Percentiles rank a stretch among this genome's conserved stretches.
phyloP scores from a whole-genome alignment of 2,888 invertebrate genomes.

The Eristalinus sepulchralis region DNA sequence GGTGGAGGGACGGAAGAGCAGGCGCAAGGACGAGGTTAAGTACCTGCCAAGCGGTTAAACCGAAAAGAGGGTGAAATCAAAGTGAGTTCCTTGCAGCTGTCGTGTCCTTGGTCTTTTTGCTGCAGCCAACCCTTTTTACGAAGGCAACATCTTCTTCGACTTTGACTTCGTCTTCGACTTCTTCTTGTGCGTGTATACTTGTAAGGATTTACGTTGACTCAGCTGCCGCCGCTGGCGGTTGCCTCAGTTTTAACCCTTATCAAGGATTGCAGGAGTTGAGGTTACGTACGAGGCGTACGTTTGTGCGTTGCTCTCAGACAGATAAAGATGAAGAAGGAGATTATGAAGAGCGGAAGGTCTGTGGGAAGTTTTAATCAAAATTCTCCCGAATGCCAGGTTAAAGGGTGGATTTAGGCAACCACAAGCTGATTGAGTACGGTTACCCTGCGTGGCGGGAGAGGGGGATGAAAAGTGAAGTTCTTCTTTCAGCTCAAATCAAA shows the following conservation, averaged over 20 bases:
- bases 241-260: conserved; percentile 27
- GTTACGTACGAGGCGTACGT: neutral
- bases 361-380: conserved; percentile 59
- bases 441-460: neutral
- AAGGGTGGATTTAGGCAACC: conserved; percentile 46
- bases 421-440: conserved; percentile 47
- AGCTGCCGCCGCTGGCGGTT: conserved; percentile 17
- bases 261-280: neutral
- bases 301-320: conserved; percentile 18
- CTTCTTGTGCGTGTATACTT: neutral
- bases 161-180: neutral
- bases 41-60: conserved; percentile 57
- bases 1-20: conserved; percentile 7
- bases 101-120: neutral
- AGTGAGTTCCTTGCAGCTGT: conserved; percentile 26
- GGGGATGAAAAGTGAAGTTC: neutral
- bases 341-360: conserved; percentile 44
- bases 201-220: conserved; percentile 8
- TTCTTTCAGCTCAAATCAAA: neutral
- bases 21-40: conserved; percentile 45
- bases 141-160: neutral
- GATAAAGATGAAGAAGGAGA: conserved; percentile 36
- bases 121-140: conserved; percentile 7
- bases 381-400: conserved; percentile 21
- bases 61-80: conserved; percentile 50